Evolutionary conservation across 1,140 invertebrate species (phyloP).

Genomic region (Batillaria attramentaria): DNA sequence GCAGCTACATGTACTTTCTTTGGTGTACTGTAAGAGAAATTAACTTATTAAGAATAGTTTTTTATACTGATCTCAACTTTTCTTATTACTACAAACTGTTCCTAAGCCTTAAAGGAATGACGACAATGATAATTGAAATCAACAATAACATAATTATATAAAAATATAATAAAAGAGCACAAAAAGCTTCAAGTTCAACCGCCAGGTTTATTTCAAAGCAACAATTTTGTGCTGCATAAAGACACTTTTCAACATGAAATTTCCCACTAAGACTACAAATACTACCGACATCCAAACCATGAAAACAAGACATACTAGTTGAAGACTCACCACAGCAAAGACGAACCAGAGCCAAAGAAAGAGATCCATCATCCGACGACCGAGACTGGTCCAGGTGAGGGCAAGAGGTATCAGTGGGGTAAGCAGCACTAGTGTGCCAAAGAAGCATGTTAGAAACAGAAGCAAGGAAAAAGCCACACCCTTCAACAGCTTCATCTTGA

Average conservation of each 20-base stretch:
- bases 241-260: not conserved
- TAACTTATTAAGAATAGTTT: too few relatives aligned
- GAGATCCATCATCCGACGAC: conserved; percentile 35
- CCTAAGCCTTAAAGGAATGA: too few relatives aligned
- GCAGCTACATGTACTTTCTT: too few relatives aligned
- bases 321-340: conserved; percentile 44
- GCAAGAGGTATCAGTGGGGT: conserved; percentile 39
- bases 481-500: conserved; percentile 11
- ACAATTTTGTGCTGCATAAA: too few relatives aligned
- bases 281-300: not conserved
- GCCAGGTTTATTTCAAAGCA: too few relatives aligned
- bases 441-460: conserved; percentile 38
- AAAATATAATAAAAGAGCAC: too few relatives aligned
- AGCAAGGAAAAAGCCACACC: conserved; percentile 28
- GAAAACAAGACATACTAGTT: not conserved
- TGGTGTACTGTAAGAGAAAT: too few relatives aligned
- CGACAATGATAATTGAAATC: too few relatives aligned
- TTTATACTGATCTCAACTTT: too few relatives aligned
- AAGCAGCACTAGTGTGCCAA: conserved; percentile 43
- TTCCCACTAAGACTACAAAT: not conserved
- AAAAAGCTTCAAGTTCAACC: too few relatives aligned
- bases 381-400: conserved; percentile 23
- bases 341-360: conserved; percentile 44
- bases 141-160: too few relatives aligned
- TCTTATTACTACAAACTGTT: too few relatives aligned